These are phyloP conservation scores for Thoracochromis brauschi DNA, from an alignment of 2,113 vertebrate species.

Conservation along the genomic window DNA sequence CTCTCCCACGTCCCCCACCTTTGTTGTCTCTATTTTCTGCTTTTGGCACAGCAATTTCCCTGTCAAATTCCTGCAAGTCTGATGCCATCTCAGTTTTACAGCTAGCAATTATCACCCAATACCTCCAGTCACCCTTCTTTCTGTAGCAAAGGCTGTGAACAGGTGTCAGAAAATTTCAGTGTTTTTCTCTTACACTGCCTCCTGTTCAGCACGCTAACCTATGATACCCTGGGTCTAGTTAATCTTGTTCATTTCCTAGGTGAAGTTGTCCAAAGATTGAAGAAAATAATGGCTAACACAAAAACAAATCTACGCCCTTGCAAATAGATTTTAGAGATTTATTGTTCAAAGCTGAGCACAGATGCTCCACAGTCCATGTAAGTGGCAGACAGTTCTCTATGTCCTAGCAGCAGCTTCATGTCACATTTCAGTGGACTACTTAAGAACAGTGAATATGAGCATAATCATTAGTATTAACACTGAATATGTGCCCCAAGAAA, in stretches of 20 bases:
- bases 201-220: not conserved
- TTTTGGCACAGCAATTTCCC: not conserved
- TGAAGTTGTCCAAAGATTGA: not conserved
- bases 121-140: not conserved
- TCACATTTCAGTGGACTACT: not conserved
- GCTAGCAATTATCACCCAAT: constrained; percentile 8
- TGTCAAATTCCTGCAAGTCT: not conserved
- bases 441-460: not conserved
- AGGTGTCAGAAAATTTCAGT: not conserved
- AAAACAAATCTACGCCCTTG: not conserved
- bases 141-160: not conserved
- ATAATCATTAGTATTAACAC: not conserved
- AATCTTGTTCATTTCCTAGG: not conserved
- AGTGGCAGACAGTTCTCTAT: not conserved
- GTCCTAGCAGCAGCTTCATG: not conserved
- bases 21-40: not conserved
- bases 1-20: not conserved
- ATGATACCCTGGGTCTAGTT: not conserved
- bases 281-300: not conserved
- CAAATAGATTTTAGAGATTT: not conserved
- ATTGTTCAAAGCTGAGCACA: not conserved
- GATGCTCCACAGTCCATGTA: not conserved
- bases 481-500: not conserved
- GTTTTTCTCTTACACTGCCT: not conserved
- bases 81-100: not conserved